These are phyloP conservation scores for Nemotelus nigrinus DNA, from an alignment of 2,888 invertebrate species.

Conservation along the genomic window DNA sequence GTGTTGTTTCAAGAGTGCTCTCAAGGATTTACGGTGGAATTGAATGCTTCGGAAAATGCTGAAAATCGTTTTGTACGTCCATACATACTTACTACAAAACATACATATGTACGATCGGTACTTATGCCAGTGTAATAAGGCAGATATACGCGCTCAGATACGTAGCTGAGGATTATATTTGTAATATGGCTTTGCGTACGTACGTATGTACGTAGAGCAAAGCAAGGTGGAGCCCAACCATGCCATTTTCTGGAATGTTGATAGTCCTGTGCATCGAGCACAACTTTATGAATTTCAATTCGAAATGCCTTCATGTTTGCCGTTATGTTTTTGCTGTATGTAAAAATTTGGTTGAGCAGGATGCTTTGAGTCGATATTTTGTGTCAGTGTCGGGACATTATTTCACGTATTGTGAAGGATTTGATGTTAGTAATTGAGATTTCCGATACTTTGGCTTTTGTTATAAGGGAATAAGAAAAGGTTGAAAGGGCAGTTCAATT, in stretches of 20 bases:
- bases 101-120: too few relatives aligned
- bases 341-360: conserved; percentile 3
- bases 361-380: background rate
- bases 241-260: background rate
- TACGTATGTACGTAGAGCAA: background rate
- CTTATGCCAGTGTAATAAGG: too few relatives aligned
- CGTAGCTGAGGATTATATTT: too few relatives aligned
- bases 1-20: conserved; percentile 14
- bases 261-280: conserved; percentile 15
- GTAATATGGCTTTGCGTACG: background rate
- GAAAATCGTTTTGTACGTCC: background rate
- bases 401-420: background rate
- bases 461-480: too few relatives aligned
- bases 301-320: background rate
- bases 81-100: too few relatives aligned
- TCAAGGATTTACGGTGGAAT: conserved; percentile 24
- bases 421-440: too few relatives aligned
- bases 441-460: too few relatives aligned
- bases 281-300: conserved; percentile 35
- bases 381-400: background rate
- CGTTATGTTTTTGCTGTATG: background rate
- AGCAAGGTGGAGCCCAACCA: background rate
- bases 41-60: conserved; percentile 3
- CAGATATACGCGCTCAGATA: too few relatives aligned
- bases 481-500: too few relatives aligned